Evolutionary conservation across 2,113 vertebrate species (phyloP).

Genomic region (Rhinoderma darwinii): DNA sequence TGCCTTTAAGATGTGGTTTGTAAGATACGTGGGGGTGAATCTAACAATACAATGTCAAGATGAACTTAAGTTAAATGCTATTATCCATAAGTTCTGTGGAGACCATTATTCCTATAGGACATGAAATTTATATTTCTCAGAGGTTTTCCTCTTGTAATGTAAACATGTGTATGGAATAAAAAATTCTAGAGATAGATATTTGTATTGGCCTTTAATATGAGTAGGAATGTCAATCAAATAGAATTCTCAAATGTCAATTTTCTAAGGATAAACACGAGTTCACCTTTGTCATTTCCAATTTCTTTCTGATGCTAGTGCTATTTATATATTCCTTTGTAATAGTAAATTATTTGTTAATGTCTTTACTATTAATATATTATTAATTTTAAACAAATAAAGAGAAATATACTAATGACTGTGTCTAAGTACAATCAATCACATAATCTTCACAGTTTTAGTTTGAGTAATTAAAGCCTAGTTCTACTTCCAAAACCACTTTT

Average conservation of each 20-base stretch:
- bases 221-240: not conserved
- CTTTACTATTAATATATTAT: not conserved
- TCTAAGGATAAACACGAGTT: not conserved
- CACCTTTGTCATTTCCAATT: not conserved
- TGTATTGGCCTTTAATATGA: not conserved
- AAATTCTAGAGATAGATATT: not conserved
- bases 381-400: too few species aligned
- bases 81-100: not conserved
- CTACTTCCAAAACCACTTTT: too few species aligned
- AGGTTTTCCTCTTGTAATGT: not conserved
- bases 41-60: too few species aligned
- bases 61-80: not conserved
- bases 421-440: too few species aligned
- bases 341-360: not conserved
- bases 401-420: too few species aligned
- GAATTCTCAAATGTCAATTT: not conserved
- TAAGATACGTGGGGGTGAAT: too few species aligned
- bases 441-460: too few species aligned
- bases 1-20: too few species aligned
- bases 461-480: too few species aligned
- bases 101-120: not conserved
- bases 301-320: not conserved
- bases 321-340: not conserved
- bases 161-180: not conserved
- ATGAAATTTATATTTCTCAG: not conserved